Evolutionary conservation across 2,113 vertebrate genomes (phyloP), one percentile per base, ranked within the genome.

Genomic region (Caranx ignobilis): DNA sequence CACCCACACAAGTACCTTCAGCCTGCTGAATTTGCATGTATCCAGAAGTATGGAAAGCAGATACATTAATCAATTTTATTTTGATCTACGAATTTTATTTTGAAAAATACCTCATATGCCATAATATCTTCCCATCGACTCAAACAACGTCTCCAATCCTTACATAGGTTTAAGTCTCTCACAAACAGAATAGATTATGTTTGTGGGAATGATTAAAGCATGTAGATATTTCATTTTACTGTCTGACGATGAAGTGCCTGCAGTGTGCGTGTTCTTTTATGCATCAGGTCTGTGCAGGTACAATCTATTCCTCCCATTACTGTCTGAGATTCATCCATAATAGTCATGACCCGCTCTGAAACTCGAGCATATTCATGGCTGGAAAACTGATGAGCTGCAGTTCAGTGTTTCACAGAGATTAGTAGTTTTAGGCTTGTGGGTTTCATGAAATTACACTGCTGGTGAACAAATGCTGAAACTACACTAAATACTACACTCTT

Each of bases 301-400:
- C n/a, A 48, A 55, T 61, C 10, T 66, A n/a, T 72, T 72, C 62
- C 66, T 60, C 52, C 35, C 7, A 37, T 55, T 55, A 35, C 15
- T 31, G 35, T 35, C 61, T 43, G 43, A 60, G 60, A 35, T 54
- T 68, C 69, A 72, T 77, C 60, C 45, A 67, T 73, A 62, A 61
- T 9, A 67, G 37, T 55, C 34, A 59, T 2, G 35, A 26, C 19
- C 26, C 3, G 18, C 72, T 15, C 7, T 55, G 55, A 77, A 62
- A 62, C 35, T 43, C 61, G 31, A 67, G 62, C 9, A 1, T 66
- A 37, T 66, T 15, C 34, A 31, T 65, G 67, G 16, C n/a, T 50
- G 65, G 41, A 37, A 67, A 71, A 43, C 52, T 37, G 54, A 71
- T 75, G 79, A 52, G 50, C 50, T 52, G 19, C n/a, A 3, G 50